Evolutionary conservation across 2,888 invertebrate species (phyloP), one percentile per base, ranked within the genome.

Genomic region (Hedya salicella): DNA sequence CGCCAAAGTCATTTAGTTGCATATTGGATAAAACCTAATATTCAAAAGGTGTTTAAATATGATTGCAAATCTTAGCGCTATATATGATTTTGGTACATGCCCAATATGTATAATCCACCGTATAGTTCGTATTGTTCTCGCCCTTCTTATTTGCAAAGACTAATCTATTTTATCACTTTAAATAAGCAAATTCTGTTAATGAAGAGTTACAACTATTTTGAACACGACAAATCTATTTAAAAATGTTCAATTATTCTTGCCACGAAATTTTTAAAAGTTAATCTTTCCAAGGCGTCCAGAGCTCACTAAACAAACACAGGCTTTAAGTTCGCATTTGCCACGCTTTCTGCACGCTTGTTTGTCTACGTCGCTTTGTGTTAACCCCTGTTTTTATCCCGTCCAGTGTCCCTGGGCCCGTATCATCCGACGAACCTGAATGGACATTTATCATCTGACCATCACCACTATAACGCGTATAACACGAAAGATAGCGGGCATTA

Each of bases 311-410:
- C 54, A 57, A 68, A 70, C 61, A 75, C 77, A 76, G 76, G 78
- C 77, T 80, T 79, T 70, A 69, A 75, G 70, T 73, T 79, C 76
- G 79, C 80, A 80, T 81, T 81, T 75, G 73, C 76, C 70, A 77
- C 83, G 83, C 85, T 83, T 85, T 76, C 74, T 77, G 77, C 78
- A 81, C 82, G 83, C 86, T 83, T 75, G 71, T 79, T 79, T 77
- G 71, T 81, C 79, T 95, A 92, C 94, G 94, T 93, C 80, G 82
- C 81, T 87, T 86, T 87, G 78, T 86, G 81, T 86, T 90, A 90
- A 91, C 89, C 81, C 80, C 77, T 79, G 79, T 86, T 85, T 83
- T 83, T 82, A 75, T 82, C 77, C 77, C 85, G 84, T 76, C 81
- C 87, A 92, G 91, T 89, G 86, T 89, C 90, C 77, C 88, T 92